phyloP scores from a whole-genome alignment of 2,888 invertebrate species.

The Callyntrura sp. region DNA sequence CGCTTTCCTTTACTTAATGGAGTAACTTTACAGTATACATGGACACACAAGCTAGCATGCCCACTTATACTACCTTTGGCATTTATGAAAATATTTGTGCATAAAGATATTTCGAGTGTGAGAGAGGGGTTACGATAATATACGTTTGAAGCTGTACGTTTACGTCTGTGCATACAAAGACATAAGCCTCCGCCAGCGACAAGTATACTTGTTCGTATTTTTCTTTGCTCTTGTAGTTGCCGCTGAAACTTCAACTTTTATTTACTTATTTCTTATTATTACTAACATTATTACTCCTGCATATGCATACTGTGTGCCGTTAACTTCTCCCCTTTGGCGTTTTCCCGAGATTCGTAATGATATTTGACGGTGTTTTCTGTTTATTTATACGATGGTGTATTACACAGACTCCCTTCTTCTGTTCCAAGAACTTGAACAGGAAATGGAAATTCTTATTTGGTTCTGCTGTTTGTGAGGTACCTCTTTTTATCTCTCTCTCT shows the following conservation, averaged over 20 bases:
- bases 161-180: too few relatives aligned
- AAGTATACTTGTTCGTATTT: not conserved
- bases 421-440: slow-evolving; percentile 9
- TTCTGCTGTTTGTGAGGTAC: not conserved
- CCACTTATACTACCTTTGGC: not conserved
- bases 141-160: too few relatives aligned
- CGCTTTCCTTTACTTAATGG: not conserved
- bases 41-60: not conserved
- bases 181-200: too few relatives aligned
- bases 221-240: not conserved
- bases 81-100: slow-evolving; percentile 26
- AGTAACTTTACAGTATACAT: not conserved
- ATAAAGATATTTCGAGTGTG: not conserved
- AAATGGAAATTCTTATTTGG: slow-evolving; percentile 56
- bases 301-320: not conserved
- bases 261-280: slow-evolving; percentile 27
- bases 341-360: slow-evolving; percentile 1
- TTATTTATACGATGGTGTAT: not conserved
- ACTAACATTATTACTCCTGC: not conserved
- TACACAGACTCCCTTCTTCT: not conserved
- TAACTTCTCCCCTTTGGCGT: slow-evolving; percentile 1
- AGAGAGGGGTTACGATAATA: too few relatives aligned
- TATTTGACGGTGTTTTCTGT: not conserved
- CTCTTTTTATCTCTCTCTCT: not conserved
- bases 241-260: slow-evolving; percentile 23